Evolutionary conservation across 2,888 invertebrate genomes (phyloP).

Genomic region (Hanleya hanleyi): DNA sequence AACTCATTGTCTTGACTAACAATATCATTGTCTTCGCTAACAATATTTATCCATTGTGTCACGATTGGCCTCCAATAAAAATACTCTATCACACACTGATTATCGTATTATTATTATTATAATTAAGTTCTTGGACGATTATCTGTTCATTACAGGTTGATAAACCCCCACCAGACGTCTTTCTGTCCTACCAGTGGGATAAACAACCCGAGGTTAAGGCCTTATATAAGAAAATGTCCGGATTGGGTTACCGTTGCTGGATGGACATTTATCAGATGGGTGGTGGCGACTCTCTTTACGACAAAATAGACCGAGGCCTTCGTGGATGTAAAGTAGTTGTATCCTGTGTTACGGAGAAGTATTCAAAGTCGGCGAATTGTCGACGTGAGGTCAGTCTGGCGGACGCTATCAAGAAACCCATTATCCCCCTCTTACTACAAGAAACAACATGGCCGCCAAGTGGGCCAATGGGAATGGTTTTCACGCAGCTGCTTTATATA

Average conservation of each 20-base stretch:
- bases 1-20: too few relatives aligned
- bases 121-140: too few relatives aligned
- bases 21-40: too few relatives aligned
- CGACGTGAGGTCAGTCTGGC: slow-evolving; percentile 67
- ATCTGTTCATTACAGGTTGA: too few relatives aligned
- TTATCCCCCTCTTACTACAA: slow-evolving; percentile 68
- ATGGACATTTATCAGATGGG: slow-evolving; percentile 72
- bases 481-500: slow-evolving; percentile 66
- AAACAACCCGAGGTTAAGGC: slow-evolving; percentile 63
- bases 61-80: too few relatives aligned
- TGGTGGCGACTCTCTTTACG: slow-evolving; percentile 70
- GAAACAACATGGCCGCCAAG: slow-evolving; percentile 66
- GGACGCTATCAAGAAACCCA: slow-evolving; percentile 67
- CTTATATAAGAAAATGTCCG: slow-evolving; percentile 56
- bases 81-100: too few relatives aligned
- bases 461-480: slow-evolving; percentile 70
- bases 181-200: slow-evolving; percentile 71
- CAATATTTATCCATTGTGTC: too few relatives aligned
- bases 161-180: slow-evolving; percentile 61
- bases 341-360: slow-evolving; percentile 69
- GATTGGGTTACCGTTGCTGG: slow-evolving; percentile 65
- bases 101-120: too few relatives aligned
- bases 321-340: slow-evolving; percentile 62
- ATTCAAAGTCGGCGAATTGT: slow-evolving; percentile 68
- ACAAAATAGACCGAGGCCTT: slow-evolving; percentile 69